Conservation (phyloP, 1,140 invertebrate genomes). For the Pogonus chalceus region DNA sequence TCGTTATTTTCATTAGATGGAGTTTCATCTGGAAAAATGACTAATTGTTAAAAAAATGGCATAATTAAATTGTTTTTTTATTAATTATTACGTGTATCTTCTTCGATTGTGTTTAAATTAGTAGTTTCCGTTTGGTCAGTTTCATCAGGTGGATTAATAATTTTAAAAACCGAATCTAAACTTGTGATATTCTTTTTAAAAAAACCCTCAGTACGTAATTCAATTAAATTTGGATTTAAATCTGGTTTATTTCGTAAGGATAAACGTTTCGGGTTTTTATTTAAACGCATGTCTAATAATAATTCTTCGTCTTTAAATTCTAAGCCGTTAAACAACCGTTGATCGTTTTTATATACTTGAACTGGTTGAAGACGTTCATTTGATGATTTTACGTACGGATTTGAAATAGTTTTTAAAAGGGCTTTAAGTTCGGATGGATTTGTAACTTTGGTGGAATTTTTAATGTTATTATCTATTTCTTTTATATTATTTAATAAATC, state of each 20-base stretch:
- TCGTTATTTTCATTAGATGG: no score
- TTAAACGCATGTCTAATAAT: slow-evolving; percentile 49
- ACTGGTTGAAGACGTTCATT: slow-evolving; percentile 53
- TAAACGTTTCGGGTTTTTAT: slow-evolving; percentile 51
- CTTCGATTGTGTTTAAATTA: no score
- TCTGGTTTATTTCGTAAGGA: slow-evolving; percentile 39
- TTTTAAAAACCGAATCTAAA: no score
- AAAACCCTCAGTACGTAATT: no score
- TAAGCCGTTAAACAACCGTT: slow-evolving; percentile 49
- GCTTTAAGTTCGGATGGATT: slow-evolving; percentile 58
- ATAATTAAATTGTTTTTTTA: no score
- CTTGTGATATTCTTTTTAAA: no score
- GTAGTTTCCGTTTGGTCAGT: no score
- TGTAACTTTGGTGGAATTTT: slow-evolving; percentile 60
- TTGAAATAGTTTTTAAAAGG: slow-evolving; percentile 39
- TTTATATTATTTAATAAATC: background rate
- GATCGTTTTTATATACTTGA: slow-evolving; percentile 39
- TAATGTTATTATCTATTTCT: background rate
- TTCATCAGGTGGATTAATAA: no score
- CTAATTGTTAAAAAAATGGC: no score
- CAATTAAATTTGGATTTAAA: no score
- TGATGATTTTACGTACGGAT: slow-evolving; percentile 40
- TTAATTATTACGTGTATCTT: no score
- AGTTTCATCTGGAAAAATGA: no score
- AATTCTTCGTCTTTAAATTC: slow-evolving; percentile 55